Percentiles rank a stretch among this genome's conserved stretches.
Conservation (phyloP, 2,113 vertebrate species). For the Dicerorhinus sumatrensis region DNA sequence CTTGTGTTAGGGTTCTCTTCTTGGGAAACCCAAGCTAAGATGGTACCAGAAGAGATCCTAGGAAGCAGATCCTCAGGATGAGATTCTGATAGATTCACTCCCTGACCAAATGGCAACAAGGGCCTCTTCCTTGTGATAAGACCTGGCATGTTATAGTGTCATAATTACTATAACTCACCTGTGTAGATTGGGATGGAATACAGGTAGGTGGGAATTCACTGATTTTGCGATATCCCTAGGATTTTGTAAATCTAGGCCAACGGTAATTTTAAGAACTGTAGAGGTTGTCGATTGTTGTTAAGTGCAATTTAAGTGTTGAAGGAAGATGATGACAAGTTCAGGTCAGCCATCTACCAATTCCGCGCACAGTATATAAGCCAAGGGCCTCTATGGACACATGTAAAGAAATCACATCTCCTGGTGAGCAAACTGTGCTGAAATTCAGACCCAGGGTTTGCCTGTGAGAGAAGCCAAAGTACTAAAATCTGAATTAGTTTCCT, state of each 20-base stretch:
- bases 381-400: too few species aligned
- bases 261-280: background rate
- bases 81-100: background rate
- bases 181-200: background rate
- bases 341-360: background rate
- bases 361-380: too few species aligned
- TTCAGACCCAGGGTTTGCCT: background rate
- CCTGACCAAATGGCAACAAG: background rate
- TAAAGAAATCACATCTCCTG: too few species aligned
- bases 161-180: background rate
- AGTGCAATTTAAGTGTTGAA: background rate
- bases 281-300: background rate
- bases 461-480: background rate
- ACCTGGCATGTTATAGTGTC: background rate
- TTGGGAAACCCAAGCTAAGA: background rate
- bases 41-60: background rate
- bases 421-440: background rate
- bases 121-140: too few species aligned
- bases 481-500: background rate
- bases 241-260: background rate
- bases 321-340: background rate
- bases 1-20: background rate
- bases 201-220: background rate
- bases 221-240: background rate
- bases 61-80: background rate